Conservation (phyloP, 2,888 invertebrate genomes). For the Ptychoptera albimana region DNA sequence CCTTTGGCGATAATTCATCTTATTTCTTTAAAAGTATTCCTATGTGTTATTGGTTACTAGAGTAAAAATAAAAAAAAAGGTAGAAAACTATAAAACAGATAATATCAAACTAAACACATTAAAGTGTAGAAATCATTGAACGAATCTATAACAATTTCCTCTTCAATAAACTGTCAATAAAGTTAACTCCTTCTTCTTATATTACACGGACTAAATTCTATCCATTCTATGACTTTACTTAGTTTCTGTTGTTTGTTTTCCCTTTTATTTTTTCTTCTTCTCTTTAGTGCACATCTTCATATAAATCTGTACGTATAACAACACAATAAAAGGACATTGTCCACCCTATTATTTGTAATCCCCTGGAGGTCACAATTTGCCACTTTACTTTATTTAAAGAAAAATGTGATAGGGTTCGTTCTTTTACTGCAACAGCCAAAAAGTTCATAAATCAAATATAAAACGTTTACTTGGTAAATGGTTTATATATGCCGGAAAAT, state of each 20-base stretch:
- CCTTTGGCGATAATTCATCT: too few species aligned
- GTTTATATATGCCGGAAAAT: too few species aligned
- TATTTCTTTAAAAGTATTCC: too few species aligned
- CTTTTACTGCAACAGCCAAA: neutral
- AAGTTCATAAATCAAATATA: conserved; percentile 1
- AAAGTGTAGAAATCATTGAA: neutral
- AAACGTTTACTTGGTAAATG: too few species aligned
- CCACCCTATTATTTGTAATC: conserved; percentile 10
- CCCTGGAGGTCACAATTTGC: conserved; percentile 12
- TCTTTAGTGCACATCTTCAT: neutral
- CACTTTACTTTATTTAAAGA: conserved; percentile 6
- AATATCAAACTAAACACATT: too few species aligned
- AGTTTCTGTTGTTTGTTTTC: too few species aligned
- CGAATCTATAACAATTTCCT: conserved; percentile 13
- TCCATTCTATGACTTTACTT: too few species aligned
- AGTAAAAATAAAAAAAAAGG: too few species aligned
- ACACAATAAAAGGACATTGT: conserved; percentile 1
- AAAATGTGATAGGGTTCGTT: too few species aligned
- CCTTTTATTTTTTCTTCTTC: too few species aligned
- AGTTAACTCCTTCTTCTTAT: conserved; percentile 2
- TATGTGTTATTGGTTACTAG: too few species aligned
- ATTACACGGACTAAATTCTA: neutral
- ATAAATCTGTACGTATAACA: neutral
- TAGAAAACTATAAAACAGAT: too few species aligned
- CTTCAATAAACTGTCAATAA: conserved; percentile 13